Base-by-base conservation (phyloP, 1,140 invertebrate species). In the Periplaneta americana region DNA sequence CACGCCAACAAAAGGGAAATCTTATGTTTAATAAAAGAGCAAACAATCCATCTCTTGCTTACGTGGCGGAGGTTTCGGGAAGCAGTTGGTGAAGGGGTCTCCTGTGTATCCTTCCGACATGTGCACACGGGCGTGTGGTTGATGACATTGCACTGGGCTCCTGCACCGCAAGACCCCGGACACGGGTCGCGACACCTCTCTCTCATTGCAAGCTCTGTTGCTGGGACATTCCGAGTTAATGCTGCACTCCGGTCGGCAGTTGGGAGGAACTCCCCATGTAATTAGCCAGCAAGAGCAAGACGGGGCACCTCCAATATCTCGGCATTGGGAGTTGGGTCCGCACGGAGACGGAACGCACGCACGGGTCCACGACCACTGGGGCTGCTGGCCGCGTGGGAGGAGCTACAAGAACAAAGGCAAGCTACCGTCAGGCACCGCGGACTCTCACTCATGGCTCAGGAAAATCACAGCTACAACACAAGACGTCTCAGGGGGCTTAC, bases 311-410 rank as follows among this genome's bases (percentile, higher is more conserved):
- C 91, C 91, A 28, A 91, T 86, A 83, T 90, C 89, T 80, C 88
- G 87, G 83, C 93, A 94, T 84, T 90, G 87, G 81, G 91, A 92
- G 85, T 95, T 95, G 37, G 92, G 91, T 80, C 94, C 94, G 87
- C 94, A 95, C 8, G 93, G 94, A 28, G 92, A 93, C 79, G 89
- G 91, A 22, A 88, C 83, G 81, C n/a, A 88, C 82, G 81, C 90
- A 91, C 6, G 90, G 89, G 78, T 87, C 86, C 13, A 82, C 82
- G 22, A 85, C 84, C 13, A 86, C 76, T 80, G 83, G 84, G 34
- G 82, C 82, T n/a, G 78, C 82, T 77, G 81, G n/a, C 79, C 82
- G 66, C 80, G 84, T 83, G 78, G 83, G 82, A 76, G 87, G 85
- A 13, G 87, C 85, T 83, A 90, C 57, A 48, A 18, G 17, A 15